A percentile compares a stretch with the other conserved stretches of the same genome.
Evolutionary conservation across 1,140 invertebrate genomes (phyloP).

Genomic region (Penaeus japonicus): DNA sequence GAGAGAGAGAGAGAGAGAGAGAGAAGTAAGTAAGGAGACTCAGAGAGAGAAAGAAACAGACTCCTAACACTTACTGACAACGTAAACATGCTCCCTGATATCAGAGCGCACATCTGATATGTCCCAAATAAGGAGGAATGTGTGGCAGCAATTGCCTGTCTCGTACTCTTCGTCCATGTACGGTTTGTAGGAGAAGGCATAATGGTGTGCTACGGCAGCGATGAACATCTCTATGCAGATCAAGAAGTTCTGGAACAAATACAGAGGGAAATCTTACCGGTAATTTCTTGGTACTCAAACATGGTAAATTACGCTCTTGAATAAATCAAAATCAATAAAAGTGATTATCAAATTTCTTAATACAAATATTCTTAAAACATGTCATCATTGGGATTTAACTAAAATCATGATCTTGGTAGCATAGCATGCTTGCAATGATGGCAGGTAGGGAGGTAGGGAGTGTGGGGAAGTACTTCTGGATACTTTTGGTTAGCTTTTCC

Average conservation of each 20-base stretch:
- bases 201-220: constrained; percentile 93
- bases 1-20: neutral
- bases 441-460: too few relatives aligned
- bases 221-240: constrained; percentile 99
- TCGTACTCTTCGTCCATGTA: constrained; percentile 72
- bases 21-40: neutral
- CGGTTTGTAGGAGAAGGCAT: constrained; percentile 90
- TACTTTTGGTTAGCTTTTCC: too few relatives aligned
- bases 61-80: constrained; percentile 69
- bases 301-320: too few relatives aligned
- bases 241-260: constrained; percentile 79
- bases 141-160: constrained; percentile 70
- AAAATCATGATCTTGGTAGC: too few relatives aligned
- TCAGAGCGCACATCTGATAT: constrained; percentile 91
- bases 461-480: too few relatives aligned
- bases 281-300: neutral
- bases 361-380: too few relatives aligned
- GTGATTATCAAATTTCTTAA: too few relatives aligned
- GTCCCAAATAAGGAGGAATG: constrained; percentile 87
- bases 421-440: too few relatives aligned
- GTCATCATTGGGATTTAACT: too few relatives aligned
- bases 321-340: too few relatives aligned
- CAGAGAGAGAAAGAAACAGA: neutral
- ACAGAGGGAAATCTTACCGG: neutral
- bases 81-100: constrained; percentile 88